Percentiles rank a stretch among this genome's conserved stretches.
phyloP scores from a whole-genome alignment of 2,797 vertebrate genomes.

The Microctenopoma steveboyesi region DNA sequence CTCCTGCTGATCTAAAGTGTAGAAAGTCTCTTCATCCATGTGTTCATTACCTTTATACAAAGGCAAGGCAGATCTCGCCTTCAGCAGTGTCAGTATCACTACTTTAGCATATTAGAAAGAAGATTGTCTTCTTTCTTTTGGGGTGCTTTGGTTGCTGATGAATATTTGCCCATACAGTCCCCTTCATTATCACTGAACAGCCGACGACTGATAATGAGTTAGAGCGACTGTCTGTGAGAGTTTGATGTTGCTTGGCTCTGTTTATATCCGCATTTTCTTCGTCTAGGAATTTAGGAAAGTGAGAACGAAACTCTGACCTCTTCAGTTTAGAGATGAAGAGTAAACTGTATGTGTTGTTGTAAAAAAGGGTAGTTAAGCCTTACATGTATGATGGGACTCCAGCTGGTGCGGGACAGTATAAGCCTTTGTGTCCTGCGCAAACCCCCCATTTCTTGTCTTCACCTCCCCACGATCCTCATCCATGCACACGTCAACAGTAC shows the following conservation, averaged over 20 bases:
- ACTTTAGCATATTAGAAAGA: neutral
- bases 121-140: neutral
- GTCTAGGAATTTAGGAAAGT: neutral
- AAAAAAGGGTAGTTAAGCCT: constrained; percentile 51
- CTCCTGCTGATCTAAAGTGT: too few species aligned
- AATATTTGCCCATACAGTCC: neutral
- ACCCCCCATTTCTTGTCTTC: constrained; percentile 37
- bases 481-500: constrained; percentile 3
- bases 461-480: constrained; percentile 13
- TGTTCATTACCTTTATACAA: too few species aligned
- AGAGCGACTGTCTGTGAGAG: too few species aligned
- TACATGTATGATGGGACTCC: constrained; percentile 66
- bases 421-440: constrained; percentile 75
- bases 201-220: neutral
- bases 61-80: too few species aligned
- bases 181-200: too few species aligned
- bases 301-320: constrained; percentile 11
- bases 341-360: constrained; percentile 44
- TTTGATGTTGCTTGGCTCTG: too few species aligned
- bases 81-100: too few species aligned
- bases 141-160: too few species aligned
- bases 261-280: neutral
- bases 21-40: too few species aligned
- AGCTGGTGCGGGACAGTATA: constrained; percentile 76
- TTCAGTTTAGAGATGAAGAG: constrained; percentile 27